phyloP scores from a whole-genome alignment of 2,797 vertebrate species.

The Protonibea diacanthus region DNA sequence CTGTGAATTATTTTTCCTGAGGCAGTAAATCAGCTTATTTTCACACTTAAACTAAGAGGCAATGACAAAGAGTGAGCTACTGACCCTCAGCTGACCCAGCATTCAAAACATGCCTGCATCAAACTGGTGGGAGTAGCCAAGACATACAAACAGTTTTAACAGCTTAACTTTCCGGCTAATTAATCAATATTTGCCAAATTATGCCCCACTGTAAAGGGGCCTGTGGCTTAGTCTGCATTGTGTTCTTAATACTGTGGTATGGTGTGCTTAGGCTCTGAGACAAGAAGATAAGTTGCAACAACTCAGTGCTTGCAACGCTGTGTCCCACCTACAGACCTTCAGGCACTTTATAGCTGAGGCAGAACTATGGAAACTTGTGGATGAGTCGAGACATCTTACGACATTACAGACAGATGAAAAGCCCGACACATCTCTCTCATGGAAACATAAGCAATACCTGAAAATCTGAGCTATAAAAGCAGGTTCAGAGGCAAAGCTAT shows the following conservation, averaged over 20 bases:
- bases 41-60: conserved; percentile 38
- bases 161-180: background rate
- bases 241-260: background rate
- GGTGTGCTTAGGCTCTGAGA: conserved; percentile 1
- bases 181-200: conserved; percentile 20
- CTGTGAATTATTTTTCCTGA: conserved; percentile 21
- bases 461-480: conserved; percentile 29
- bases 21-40: conserved; percentile 32
- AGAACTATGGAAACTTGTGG: conserved; percentile 48
- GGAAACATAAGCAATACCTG: conserved; percentile 49
- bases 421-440: conserved; percentile 21
- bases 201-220: conserved; percentile 3
- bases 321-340: conserved; percentile 18
- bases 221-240: background rate
- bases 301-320: conserved; percentile 14
- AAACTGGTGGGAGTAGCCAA: conserved; percentile 28
- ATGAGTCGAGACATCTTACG: conserved; percentile 48
- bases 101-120: conserved; percentile 50
- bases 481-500: conserved; percentile 17
- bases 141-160: conserved; percentile 9
- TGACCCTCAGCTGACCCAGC: conserved; percentile 44
- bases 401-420: conserved; percentile 28
- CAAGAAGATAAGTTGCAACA: conserved; percentile 5
- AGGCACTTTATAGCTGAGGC: conserved; percentile 25
- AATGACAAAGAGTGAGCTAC: conserved; percentile 20